Conservation (phyloP, 2,113 vertebrate genomes). For the Ia io region DNA sequence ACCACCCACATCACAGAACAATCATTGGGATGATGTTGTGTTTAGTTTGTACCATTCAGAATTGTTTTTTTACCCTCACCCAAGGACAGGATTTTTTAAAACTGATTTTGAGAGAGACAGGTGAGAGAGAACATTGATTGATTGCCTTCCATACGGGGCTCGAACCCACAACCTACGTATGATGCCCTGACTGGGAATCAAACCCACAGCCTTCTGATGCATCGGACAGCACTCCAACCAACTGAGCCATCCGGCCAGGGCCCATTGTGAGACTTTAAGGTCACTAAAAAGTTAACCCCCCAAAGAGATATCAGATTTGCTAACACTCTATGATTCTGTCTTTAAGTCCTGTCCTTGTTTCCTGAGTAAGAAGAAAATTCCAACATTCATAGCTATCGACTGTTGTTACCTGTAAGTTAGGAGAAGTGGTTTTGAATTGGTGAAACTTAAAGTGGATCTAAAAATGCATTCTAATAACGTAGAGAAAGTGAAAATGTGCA, state of each 20-base stretch:
- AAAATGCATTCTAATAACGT: background rate
- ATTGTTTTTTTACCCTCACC: too few species aligned
- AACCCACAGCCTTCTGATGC: too few species aligned
- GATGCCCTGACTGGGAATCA: too few species aligned
- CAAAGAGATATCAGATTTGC: background rate
- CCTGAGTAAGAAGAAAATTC: conserved; percentile 9
- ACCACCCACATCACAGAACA: background rate
- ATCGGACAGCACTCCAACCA: too few species aligned
- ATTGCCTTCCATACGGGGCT: too few species aligned
- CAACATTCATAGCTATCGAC: background rate
- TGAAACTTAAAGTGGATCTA: background rate
- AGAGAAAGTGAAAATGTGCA: background rate
- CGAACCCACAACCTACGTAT: too few species aligned
- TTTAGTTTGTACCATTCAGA: background rate
- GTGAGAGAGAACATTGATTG: too few species aligned
- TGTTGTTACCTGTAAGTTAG: background rate
- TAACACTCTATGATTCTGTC: background rate
- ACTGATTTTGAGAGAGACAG: too few species aligned
- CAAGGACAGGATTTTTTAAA: too few species aligned
- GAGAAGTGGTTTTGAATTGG: background rate
- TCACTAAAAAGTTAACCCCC: background rate
- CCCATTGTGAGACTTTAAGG: background rate
- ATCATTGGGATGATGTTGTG: background rate
- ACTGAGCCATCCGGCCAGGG: too few species aligned
- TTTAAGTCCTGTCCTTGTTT: background rate